phyloP scores from a whole-genome alignment of 2,797 vertebrate species.

The Mus spretus region DNA sequence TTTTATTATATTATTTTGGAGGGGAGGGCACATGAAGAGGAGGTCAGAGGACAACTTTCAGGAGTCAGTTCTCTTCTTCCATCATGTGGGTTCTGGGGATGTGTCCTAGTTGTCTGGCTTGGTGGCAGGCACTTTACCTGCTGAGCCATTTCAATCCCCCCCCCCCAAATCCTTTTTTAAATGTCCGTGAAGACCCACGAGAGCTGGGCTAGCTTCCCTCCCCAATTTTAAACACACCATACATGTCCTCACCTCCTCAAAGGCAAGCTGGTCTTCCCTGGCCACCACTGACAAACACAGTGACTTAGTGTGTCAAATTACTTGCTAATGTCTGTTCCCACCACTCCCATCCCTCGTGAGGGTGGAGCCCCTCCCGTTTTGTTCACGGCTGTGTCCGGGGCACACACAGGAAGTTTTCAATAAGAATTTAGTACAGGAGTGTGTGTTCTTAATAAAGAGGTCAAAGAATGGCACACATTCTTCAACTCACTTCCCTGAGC shows the following conservation, averaged over 20 bases:
- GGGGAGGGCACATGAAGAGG: background rate
- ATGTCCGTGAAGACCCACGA: background rate
- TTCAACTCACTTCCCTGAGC: background rate
- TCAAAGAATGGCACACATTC: conserved; percentile 9
- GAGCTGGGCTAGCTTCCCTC: background rate
- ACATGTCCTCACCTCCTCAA: background rate
- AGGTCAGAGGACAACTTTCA: background rate
- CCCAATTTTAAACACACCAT: background rate
- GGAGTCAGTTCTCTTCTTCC: background rate
- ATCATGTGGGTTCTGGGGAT: background rate
- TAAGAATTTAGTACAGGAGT: background rate
- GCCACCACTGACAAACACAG: background rate
- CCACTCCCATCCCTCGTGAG: background rate
- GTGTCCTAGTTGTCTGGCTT: background rate
- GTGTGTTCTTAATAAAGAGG: conserved; percentile 4
- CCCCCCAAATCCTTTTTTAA: conserved; percentile 19
- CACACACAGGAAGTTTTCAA: background rate
- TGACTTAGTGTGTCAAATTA: background rate
- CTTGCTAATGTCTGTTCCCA: background rate
- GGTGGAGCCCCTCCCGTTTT: background rate
- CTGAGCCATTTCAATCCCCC: background rate
- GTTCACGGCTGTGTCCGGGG: background rate
- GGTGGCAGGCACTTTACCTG: background rate
- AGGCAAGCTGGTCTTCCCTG: background rate
- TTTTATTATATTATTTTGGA: background rate